A percentile compares a stretch with the other conserved stretches of the same genome.
Evolutionary conservation across 2,888 invertebrate species (phyloP).

Genomic region (Ophion ventricosus): DNA sequence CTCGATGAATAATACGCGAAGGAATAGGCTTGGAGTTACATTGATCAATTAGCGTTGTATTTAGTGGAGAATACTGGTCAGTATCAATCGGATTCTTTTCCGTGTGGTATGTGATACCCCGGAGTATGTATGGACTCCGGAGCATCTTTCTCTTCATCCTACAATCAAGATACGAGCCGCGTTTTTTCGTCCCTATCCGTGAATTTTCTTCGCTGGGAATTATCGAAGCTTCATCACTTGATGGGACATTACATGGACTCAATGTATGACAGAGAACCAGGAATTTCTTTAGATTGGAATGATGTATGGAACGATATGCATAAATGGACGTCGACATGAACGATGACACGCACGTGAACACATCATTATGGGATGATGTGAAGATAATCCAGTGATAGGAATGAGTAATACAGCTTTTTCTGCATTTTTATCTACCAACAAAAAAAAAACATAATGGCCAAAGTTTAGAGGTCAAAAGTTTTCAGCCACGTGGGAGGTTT

Average conservation of each 20-base stretch:
- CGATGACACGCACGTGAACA: background rate
- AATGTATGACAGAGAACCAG: background rate
- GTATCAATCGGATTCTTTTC: slow-evolving; percentile 10
- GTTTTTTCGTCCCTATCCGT: background rate
- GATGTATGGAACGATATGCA: slow-evolving; percentile 24
- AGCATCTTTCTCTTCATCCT: slow-evolving; percentile 35
- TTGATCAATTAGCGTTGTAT: slow-evolving; percentile 40
- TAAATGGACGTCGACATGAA: slow-evolving; percentile 6
- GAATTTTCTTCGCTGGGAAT: background rate
- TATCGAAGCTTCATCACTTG: background rate
- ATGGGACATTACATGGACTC: background rate
- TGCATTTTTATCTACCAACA: background rate
- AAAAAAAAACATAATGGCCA: slow-evolving; percentile 1
- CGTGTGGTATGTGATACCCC: too few species aligned
- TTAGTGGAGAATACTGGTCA: slow-evolving; percentile 35
- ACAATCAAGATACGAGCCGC: background rate
- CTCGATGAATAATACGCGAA: slow-evolving; percentile 41
- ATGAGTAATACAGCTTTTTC: slow-evolving; percentile 14
- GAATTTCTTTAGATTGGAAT: background rate
- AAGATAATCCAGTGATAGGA: background rate
- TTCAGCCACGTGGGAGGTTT: background rate
- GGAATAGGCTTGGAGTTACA: slow-evolving; percentile 13
- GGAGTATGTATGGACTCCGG: slow-evolving; percentile 56
- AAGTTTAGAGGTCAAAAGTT: background rate
- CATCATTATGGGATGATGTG: slow-evolving; percentile 2